Percentiles rank a stretch among this genome's conserved stretches.
Evolutionary conservation across 35 echinoderm and acorn worm genomes (phyloP).

Genomic region (Apostichopus parvimensis): DNA sequence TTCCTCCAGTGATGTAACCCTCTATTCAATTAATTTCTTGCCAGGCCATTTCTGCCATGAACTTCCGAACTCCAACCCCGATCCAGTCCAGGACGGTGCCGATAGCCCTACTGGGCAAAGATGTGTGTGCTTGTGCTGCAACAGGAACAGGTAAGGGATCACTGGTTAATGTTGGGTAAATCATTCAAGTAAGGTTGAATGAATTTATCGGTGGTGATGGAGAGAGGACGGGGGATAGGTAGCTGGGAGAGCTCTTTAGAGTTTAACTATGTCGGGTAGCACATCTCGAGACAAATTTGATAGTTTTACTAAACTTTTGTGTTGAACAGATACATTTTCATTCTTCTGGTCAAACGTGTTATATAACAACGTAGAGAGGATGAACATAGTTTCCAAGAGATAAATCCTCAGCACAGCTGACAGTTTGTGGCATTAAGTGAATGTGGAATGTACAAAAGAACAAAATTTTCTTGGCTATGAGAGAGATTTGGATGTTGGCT

Average conservation of each 20-base stretch:
- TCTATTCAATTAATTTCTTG: background rate
- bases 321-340: too few relatives aligned
- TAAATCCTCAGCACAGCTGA: too few relatives aligned
- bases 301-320: too few relatives aligned
- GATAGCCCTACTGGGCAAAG: conserved; percentile 91
- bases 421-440: too few relatives aligned
- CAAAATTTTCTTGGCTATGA: too few relatives aligned
- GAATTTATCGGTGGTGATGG: background rate
- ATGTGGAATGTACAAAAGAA: too few relatives aligned
- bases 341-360: too few relatives aligned
- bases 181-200: background rate
- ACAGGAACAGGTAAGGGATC: conserved; percentile 90
- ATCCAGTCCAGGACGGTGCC: conserved; percentile 86
- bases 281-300: too few relatives aligned
- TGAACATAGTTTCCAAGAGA: too few relatives aligned
- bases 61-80: conserved; percentile 89
- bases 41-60: conserved; percentile 88
- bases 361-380: too few relatives aligned
- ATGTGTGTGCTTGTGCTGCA: conserved; percentile 98
- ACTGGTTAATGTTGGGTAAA: background rate
- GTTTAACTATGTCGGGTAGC: background rate
- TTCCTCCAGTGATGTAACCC: background rate
- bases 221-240: background rate
- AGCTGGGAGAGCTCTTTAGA: background rate
- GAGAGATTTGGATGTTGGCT: too few relatives aligned